These are phyloP conservation scores for Discoglossus pictus DNA, from an alignment of 2,797 vertebrate species.

Conservation along the genomic window DNA sequence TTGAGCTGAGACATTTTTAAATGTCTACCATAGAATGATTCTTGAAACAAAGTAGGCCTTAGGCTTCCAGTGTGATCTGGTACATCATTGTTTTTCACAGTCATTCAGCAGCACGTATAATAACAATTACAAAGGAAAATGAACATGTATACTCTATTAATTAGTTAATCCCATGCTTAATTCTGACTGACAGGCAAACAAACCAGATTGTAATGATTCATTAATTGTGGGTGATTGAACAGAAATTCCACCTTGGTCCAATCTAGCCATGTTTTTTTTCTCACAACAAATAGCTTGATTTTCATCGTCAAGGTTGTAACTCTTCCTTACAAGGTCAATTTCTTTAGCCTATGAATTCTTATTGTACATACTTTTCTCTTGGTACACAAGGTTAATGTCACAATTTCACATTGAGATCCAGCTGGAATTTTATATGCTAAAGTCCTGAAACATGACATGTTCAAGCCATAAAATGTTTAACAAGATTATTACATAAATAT, in stretches of 20 bases:
- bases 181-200: slow-evolving; percentile 22
- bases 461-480: too few relatives aligned
- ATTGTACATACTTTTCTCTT: not conserved
- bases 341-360: not conserved
- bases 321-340: slow-evolving; percentile 14
- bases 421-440: too few relatives aligned
- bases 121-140: slow-evolving; percentile 1
- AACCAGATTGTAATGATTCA: slow-evolving; percentile 12
- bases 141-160: slow-evolving; percentile 28
- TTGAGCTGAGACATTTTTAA: too few relatives aligned
- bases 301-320: slow-evolving; percentile 13
- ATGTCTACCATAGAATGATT: too few relatives aligned
- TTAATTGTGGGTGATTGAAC: slow-evolving; percentile 39
- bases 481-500: too few relatives aligned
- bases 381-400: not conserved
- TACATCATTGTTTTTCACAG: too few relatives aligned
- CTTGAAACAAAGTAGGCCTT: too few relatives aligned
- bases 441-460: too few relatives aligned
- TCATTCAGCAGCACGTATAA: too few relatives aligned
- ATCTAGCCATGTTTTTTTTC: slow-evolving; percentile 8
- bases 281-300: slow-evolving; percentile 29
- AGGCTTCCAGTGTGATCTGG: too few relatives aligned
- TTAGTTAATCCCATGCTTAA: slow-evolving; percentile 37
- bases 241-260: slow-evolving; percentile 22
- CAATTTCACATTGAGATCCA: too few relatives aligned